Evolutionary conservation across 2,888 invertebrate species (phyloP).

Genomic region (Tetranychus truncatus): DNA sequence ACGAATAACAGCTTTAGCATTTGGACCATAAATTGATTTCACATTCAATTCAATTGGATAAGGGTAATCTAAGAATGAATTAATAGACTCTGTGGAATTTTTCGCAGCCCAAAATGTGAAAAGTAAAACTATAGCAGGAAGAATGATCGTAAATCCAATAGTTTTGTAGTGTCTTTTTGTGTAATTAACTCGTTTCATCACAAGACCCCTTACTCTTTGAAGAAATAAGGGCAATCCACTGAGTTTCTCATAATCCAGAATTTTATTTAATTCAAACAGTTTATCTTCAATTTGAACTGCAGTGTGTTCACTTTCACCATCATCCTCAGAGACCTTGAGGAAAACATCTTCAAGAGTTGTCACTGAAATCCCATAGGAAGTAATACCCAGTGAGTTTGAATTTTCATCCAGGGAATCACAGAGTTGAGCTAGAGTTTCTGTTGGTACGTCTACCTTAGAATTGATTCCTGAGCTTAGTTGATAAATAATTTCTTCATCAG

Average conservation of each 20-base stretch:
- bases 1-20: neutral
- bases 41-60: neutral
- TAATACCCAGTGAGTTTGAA: slow-evolving; percentile 43
- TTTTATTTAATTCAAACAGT: neutral
- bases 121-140: neutral
- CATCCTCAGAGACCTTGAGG: slow-evolving; percentile 39
- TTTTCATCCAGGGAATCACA: neutral
- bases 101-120: neutral
- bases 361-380: slow-evolving; percentile 59
- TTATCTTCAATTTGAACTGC: neutral
- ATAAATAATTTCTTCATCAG: neutral
- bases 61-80: neutral
- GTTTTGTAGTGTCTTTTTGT: too few relatives aligned
- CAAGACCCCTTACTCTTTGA: neutral
- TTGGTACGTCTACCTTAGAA: neutral
- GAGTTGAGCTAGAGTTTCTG: neutral
- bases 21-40: neutral
- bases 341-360: slow-evolving; percentile 87
- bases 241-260: neutral
- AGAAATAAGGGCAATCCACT: neutral
- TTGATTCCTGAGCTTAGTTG: neutral
- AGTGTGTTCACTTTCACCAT: neutral
- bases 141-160: neutral
- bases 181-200: neutral
- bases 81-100: neutral